Evolutionary conservation across 2,113 vertebrate species (phyloP), one percentile per base, ranked within the genome.

Genomic region (Canis aureus): DNA sequence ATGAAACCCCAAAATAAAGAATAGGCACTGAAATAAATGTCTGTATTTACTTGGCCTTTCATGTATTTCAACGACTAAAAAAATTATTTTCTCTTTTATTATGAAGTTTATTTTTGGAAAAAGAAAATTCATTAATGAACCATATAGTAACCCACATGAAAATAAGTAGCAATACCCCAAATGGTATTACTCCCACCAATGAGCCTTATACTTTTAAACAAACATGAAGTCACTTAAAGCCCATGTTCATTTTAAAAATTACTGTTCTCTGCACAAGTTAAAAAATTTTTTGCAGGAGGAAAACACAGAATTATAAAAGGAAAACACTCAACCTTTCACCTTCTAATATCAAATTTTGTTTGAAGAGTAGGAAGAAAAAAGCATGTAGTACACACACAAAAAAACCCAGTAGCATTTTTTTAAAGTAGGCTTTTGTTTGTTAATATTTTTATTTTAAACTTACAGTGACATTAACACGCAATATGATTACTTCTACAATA

Each of bases 381-480:
- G 10, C 13, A 89, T 49, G 7, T 43, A 23, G 27, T 57, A 95
- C 20, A 93, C 11, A 69, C 25, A 76, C 25, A 15, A 8, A 76
- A 73, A 85, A 38, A 20, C 1, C 22, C 51, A 25, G 67, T 2
- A 82, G 20, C 38, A 86, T 88, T 80, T 93, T 81, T 95, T 25
- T 3, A 83, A 92, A 86, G n/a, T 74, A 78, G 13, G 64, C 51
- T 81, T 93, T 64, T 80, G 78, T 94, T 91, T 91, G 38, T 4
- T 59, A 88, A 80, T n/a, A 43, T 49, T 95, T 90, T 90, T 53
- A 71, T 83, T 93, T 96, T 90, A 97, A 95, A 93, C 19, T 93
- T 38, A 90, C 15, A 92, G 59, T 43, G 29, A 88, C 51, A 69
- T 25, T 53, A 93, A 71, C 23, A 74, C 59, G 85, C 51, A 49